Evolutionary conservation across 2,113 vertebrate genomes (phyloP).

Genomic region (Periophthalmodon schlosseri): DNA sequence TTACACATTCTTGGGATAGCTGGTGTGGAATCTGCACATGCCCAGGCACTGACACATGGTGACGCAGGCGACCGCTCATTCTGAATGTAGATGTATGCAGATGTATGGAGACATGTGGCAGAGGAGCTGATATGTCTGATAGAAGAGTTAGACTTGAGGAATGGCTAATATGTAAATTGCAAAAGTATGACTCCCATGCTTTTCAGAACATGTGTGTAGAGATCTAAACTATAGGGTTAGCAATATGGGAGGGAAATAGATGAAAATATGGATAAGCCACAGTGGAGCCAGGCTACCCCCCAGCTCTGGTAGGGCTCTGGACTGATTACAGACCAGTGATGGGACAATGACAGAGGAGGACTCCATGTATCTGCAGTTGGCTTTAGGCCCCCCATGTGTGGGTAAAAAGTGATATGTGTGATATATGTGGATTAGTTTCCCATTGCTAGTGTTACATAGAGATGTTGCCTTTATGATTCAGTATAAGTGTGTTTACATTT

Average conservation of each 20-base stretch:
- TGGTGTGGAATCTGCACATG: constrained; percentile 55
- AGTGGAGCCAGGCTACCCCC: not conserved
- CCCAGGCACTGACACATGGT: constrained; percentile 33
- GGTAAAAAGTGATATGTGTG: not conserved
- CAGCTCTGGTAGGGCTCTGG: constrained; percentile 33
- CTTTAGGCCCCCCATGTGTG: not conserved
- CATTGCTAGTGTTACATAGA: too few species aligned
- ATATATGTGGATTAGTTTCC: not conserved
- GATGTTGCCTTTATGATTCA: too few species aligned
- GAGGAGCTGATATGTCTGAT: too few species aligned
- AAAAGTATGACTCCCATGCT: too few species aligned
- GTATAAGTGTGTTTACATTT: too few species aligned
- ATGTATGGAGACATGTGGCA: constrained; percentile 2
- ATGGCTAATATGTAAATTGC: too few species aligned
- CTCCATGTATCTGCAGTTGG: not conserved
- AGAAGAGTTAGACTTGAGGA: too few species aligned
- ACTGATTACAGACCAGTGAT: constrained; percentile 40
- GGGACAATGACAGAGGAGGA: not conserved
- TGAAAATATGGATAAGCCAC: too few species aligned
- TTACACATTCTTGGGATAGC: constrained; percentile 20
- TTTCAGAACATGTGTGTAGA: too few species aligned
- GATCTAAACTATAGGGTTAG: too few species aligned
- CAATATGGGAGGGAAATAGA: too few species aligned
- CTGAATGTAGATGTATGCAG: constrained; percentile 43
- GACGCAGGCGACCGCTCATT: constrained; percentile 11